Evolutionary conservation across 2,113 vertebrate genomes (phyloP), one percentile per base, ranked within the genome.

Genomic region (Austrofundulus limnaeus): DNA sequence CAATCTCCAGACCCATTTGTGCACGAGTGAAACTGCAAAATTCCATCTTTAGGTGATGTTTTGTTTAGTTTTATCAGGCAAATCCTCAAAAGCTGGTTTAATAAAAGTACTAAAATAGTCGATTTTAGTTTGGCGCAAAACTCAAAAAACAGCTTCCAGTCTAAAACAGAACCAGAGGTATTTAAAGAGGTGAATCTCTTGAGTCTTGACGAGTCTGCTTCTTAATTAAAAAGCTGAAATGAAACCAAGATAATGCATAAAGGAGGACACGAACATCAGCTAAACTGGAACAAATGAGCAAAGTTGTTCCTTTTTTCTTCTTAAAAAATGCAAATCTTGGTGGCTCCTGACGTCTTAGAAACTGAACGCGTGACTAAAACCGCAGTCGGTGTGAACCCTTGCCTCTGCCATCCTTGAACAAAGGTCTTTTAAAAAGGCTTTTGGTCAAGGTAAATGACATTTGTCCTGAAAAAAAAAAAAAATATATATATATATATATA

Each of bases 391-490:
- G n/a, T n/a, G n/a, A n/a, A n/a, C n/a, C n/a, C 11, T 11, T 42
- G 16, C 84, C 66, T 69, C 83, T 66, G 55, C 9, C 42, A 80
- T 81, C 87, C 88, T 89, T 90, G 76, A 76, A 60, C 62, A 79
- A 70, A 83, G 56, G 70, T 64, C 60, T 60, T 34, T 34, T 53
- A 1, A 17, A 85, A 80, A 47, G 53, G 50, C 72, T 67, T 79
- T 66, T 62, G 28, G 46, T 11, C 63, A 52, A 16, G 65, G 57
- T 50, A 69, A 6, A 50, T 38, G 23, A 19, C n/a, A 77, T 78
- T 78, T 82, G 75, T 49, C 47, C 46, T 21, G 42, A 72, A 28
- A 28, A 3, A 28, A 4, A 28, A 28, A 28, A 28, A 28, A 28
- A 28, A 4, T 4, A 28, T 4, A 28, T 28, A 7, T 28, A n/a